Base-by-base conservation (phyloP, 1,140 invertebrate genomes). In the Drosophila pruinosa region DNA sequence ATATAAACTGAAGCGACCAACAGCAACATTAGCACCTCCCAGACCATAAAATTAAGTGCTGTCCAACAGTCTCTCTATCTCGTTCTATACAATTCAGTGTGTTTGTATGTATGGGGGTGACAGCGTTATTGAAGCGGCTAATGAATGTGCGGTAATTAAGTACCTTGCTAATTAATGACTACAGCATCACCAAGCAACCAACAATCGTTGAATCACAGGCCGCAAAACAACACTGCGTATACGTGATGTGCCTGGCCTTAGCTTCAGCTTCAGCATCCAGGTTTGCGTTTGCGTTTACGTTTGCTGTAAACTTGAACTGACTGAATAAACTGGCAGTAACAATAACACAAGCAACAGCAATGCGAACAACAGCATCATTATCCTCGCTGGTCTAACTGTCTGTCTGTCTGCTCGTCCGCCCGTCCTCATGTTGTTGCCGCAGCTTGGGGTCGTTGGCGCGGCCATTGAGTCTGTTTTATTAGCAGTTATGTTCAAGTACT, bases 71-170 rank as follows among this genome's bases (percentile, higher is more conserved):
- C 17, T 58, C 10, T 24, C 15, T 24, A 15, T 52, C 26, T 7
- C 21, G 12, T 3, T 24, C 39, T 38, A 22, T 21, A n/a, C n/a
- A n/a, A n/a, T 8, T 41, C 12, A 0, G 10, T 38, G 2, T 12
- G n/a, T 41, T 12, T 17, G 15, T 1, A 1, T 4, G 6, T 59
- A 34, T 31, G 10, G 52, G 38, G n/a, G 17, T 36, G 69, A 58
- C 73, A 73, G 81, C 50, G 61, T 75, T 78, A 89, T 89, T 89
- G 86, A 89, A 74, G 79, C 82, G 73, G 71, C 89, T 88, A 90
- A 90, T 90, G 89, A 90, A 90, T 90, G 85, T 90, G 89, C 82
- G 89, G 86, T 90, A 90, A 90, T 90, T 90, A 90, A 90, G 89
- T 89, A 90, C 75, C 89, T 89, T 90, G 89, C 89, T 90, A 90